Conservation (phyloP, 1,140 invertebrate species). For the Orchestia grillus region DNA sequence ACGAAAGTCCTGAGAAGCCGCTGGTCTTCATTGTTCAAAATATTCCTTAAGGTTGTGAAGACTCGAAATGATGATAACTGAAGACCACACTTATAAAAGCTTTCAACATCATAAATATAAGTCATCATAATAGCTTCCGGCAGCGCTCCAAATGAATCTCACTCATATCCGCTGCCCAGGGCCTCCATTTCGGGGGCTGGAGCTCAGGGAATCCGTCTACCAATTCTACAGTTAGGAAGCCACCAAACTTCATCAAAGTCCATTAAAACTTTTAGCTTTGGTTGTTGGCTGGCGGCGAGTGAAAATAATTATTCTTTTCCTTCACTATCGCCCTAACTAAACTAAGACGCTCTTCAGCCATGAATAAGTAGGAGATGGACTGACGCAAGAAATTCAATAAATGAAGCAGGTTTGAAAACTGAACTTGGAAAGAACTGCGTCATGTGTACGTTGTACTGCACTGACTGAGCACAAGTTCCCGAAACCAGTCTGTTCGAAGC, state of each 20-base stretch:
- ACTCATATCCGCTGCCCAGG: neutral
- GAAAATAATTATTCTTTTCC: conserved; percentile 53
- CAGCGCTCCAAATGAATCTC: neutral
- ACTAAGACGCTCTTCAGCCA: neutral
- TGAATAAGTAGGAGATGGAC: conserved; percentile 11
- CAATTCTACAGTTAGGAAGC: conserved; percentile 44
- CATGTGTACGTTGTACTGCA: neutral
- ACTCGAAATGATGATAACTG: neutral
- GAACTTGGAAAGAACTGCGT: neutral
- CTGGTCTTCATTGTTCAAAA: neutral
- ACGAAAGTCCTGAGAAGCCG: neutral
- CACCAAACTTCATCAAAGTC: conserved; percentile 52
- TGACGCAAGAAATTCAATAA: neutral
- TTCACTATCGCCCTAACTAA: conserved; percentile 22
- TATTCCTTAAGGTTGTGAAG: neutral
- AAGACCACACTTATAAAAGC: neutral
- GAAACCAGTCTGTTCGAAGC: neutral
- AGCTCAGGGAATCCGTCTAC: neutral
- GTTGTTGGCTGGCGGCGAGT: conserved; percentile 48
- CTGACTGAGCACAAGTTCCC: neutral
- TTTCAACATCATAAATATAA: neutral
- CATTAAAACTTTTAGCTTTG: conserved; percentile 56
- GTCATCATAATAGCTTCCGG: neutral
- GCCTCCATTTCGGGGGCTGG: neutral
- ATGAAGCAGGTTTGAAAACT: neutral